phyloP scores from a whole-genome alignment of 1,140 invertebrate species.

The Antheraea mylitta region DNA sequence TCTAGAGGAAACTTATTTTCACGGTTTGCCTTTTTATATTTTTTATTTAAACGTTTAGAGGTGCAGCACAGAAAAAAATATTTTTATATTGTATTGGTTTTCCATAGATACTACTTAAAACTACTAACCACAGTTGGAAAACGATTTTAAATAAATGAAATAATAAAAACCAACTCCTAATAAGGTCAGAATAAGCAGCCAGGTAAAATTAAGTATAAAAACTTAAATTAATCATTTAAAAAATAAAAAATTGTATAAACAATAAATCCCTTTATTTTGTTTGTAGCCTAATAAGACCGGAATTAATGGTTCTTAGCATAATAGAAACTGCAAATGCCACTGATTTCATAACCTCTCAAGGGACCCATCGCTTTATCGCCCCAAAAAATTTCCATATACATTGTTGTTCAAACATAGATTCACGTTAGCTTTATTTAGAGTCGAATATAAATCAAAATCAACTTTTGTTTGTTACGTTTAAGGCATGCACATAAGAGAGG shows the following conservation, averaged over 20 bases:
- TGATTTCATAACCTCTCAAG: conserved; percentile 79
- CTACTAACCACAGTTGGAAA: too few species aligned
- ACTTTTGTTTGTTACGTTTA: conserved; percentile 38
- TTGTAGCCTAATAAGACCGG: conserved; percentile 72
- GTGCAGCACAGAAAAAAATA: too few species aligned
- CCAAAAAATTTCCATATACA: conserved; percentile 52
- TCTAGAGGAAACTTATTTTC: too few species aligned
- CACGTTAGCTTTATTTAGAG: conserved; percentile 20
- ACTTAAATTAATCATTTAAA: too few species aligned
- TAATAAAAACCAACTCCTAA: too few species aligned
- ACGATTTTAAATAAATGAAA: too few species aligned
- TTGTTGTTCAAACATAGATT: conserved; percentile 26
- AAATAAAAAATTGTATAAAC: conserved; percentile 6
- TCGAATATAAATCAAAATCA: conserved; percentile 2
- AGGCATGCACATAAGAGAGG: conserved; percentile 48
- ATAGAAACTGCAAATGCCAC: conserved; percentile 80
- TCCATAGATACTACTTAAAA: too few species aligned
- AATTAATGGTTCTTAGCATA: conserved; percentile 78
- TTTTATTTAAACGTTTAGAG: too few species aligned
- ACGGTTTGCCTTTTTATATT: too few species aligned
- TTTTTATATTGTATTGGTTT: too few species aligned
- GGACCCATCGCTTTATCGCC: conserved; percentile 72
- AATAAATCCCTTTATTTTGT: conserved; percentile 50
- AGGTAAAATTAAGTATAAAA: too few species aligned
- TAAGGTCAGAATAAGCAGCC: too few species aligned